Evolutionary conservation across 2,888 invertebrate species (phyloP).

Genomic region (Augiades crinisus): DNA sequence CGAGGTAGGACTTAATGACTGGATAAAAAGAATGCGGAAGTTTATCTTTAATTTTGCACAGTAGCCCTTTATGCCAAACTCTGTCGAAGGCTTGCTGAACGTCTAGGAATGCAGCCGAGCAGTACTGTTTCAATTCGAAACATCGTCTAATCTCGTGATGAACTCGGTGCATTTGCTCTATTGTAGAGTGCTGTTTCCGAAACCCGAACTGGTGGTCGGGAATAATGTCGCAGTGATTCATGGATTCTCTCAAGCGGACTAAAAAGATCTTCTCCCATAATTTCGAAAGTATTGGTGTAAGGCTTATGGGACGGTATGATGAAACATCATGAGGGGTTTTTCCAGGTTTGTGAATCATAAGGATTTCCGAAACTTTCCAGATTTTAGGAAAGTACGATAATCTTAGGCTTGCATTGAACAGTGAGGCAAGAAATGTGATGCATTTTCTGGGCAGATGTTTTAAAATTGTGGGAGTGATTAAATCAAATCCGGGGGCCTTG

Average conservation of each 20-base stretch:
- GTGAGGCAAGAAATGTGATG: background rate
- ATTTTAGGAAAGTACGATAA: constrained; percentile 1
- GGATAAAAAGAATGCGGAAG: constrained; percentile 7
- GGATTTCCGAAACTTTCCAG: constrained; percentile 34
- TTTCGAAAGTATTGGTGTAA: constrained; percentile 8
- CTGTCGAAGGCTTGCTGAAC: constrained; percentile 26
- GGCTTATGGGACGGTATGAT: constrained; percentile 35
- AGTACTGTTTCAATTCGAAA: constrained; percentile 21
- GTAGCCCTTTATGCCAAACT: constrained; percentile 26
- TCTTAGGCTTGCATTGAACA: constrained; percentile 3
- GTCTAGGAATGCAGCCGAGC: constrained; percentile 24
- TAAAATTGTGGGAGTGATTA: constrained; percentile 18
- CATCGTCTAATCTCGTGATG: background rate
- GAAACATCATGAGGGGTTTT: constrained; percentile 29
- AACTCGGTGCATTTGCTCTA: constrained; percentile 5
- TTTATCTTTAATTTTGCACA: constrained; percentile 6
- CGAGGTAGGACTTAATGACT: constrained; percentile 15
- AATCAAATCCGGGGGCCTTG: constrained; percentile 3
- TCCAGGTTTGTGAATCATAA: constrained; percentile 33
- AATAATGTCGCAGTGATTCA: too few relatives aligned
- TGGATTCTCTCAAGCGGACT: too few relatives aligned
- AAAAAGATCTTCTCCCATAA: background rate
- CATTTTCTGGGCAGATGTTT: constrained; percentile 1
- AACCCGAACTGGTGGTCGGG: constrained; percentile 14
- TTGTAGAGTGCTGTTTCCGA: background rate